Conservation (phyloP, 64 coral and sea anemone genomes). For the Anthopleura sola region DNA sequence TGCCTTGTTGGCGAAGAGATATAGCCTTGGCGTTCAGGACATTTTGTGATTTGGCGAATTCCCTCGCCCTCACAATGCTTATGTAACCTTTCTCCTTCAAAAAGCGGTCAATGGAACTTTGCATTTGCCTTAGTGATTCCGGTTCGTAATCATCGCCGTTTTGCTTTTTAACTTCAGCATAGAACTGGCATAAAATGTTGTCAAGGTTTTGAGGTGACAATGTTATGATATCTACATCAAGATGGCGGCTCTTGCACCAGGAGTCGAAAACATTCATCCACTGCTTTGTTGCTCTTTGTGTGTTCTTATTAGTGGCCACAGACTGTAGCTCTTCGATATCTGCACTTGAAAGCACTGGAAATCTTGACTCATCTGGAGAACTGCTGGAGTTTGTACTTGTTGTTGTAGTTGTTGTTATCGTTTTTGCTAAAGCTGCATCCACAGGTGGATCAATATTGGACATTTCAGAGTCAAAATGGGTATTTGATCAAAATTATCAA, state of each 20-base stretch:
- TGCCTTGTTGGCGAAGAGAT: slow-evolving; percentile 22
- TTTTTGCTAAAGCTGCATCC: background rate
- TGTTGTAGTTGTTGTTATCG: background rate
- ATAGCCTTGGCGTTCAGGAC: slow-evolving; percentile 29
- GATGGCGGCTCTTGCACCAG: background rate
- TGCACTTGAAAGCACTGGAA: slow-evolving; percentile 4
- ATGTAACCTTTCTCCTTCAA: background rate
- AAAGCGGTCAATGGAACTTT: background rate
- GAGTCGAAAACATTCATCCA: background rate
- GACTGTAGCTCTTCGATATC: background rate
- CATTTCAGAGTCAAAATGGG: background rate
- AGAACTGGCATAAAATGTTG: background rate
- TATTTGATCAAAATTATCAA: background rate
- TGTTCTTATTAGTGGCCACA: background rate
- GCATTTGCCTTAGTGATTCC: background rate
- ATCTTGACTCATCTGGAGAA: background rate
- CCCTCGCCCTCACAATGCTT: background rate
- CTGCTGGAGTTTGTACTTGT: no score
- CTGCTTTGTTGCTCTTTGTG: background rate
- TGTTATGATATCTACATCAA: background rate
- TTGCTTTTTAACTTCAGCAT: background rate
- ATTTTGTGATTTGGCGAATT: slow-evolving; percentile 20
- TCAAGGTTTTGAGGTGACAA: background rate
- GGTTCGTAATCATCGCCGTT: background rate
- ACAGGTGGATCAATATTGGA: background rate